Evolutionary conservation across 2,113 vertebrate genomes (phyloP), one percentile per base, ranked within the genome.

Genomic region (Reinhardtius hippoglossoides): DNA sequence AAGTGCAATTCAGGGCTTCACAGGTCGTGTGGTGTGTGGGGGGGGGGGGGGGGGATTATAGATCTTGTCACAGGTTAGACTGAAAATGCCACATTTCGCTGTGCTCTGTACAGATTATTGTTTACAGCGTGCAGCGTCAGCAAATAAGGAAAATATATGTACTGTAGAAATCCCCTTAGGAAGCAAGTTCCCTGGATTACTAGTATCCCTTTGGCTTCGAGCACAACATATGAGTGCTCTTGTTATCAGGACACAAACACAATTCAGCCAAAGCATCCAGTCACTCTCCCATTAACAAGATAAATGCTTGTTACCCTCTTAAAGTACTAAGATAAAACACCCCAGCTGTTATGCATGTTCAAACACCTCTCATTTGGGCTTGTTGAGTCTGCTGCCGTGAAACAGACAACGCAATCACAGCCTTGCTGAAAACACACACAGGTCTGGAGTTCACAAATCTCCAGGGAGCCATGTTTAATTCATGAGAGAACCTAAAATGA

Each of bases 221-320:
- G 85, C 81, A 82, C 87, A 84, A 83, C 73, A 82, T 71, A 85
- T 81, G 77, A 89, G 91, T 87, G 69, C 73, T 76, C 50, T 77
- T 71, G 73, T 89, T 91, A 92, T 94, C 91, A 84, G 87, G 80
- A 82, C 82, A 83, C 71, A 82, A 88, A 83, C 79, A 81, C 90
- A 68, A 87, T 82, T 88, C 88, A 91, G 71, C 87, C 84, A 80
- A 91, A 92, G 90, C 86, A 84, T 91, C 84, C 83, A 88, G 93
- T 89, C 90, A 84, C 87, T 91, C 91, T 82, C 72, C 70, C 64
- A 40, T 85, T 88, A 83, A 89, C 88, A 92, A 88, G 93, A 94
- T 95, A 94, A 93, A 91, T 71, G 81, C 88, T 87, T 91, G 91
- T 92, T 92, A 89, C 85, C 79, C 88, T 93, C 92, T 94, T 84